Base-by-base conservation (phyloP, 2,797 vertebrate genomes). In the Cossypha dichroa region DNA sequence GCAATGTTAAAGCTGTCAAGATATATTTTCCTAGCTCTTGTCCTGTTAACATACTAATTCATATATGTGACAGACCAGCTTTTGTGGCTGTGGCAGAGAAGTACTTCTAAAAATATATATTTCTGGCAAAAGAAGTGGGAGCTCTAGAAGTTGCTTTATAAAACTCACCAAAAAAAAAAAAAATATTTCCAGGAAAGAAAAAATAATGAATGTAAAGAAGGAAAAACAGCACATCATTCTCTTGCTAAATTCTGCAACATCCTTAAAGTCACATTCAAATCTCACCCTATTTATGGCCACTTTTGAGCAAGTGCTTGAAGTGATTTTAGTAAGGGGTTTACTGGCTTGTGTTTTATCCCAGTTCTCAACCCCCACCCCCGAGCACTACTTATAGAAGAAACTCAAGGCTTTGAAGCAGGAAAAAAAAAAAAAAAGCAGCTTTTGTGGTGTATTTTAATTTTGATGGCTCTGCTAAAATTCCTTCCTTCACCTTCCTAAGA, bases 11-110 rank as follows among this genome's bases (percentile, higher is more conserved):
- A 86, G n/a, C 46, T 93, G 86, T 80, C 85, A 96, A 80, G 89
- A 92, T 74, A 34, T 15, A 79, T 91, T 70, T 95, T 52, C 20
- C 31, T 77, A 43, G 41, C 58, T 88, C 56, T 89, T 80, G 20
- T 81, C 55, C 76, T 84, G 64, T 75, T 90, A 93, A 89, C 49
- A 54, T 59, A 64, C 49, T 92, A 95, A 93, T 96, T 94, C 84
- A 74, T 68, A 85, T 31, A 77, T 31, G 51, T 25, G 67, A 86
- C 68, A 85, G 89, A 76, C 18, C 55, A 92, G 68, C 51, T 95
- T 91, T 67, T 45, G 33, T 55, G 55, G n/a, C 34, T 76, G 62
- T 85, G 36, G 66, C 76, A 67, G 56, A 78, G 54, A 86, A 70
- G 11, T 49, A 69, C 41, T 72, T 33, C 36, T 36, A 36, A 36